Evolutionary conservation across 2,888 invertebrate genomes (phyloP), one percentile per base, ranked within the genome.

Genomic region (Exocentrus adspersus): DNA sequence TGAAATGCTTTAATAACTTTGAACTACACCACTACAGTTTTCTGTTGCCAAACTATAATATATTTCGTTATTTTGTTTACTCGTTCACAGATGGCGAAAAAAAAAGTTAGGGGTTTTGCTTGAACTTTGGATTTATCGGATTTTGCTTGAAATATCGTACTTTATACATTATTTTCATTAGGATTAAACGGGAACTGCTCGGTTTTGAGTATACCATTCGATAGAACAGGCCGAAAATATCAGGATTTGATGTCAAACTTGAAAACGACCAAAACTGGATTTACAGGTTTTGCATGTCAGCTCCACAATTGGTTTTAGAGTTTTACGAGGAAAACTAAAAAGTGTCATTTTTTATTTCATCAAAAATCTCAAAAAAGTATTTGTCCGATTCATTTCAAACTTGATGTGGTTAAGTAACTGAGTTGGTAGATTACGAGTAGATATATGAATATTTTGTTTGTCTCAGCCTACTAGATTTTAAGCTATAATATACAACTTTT

Each of bases 221-320:
- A 37, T 37, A 37, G 37, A 37, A 37, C n/a, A 37, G 37, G 4
- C 37, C 37, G n/a, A 37, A 37, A 37, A 37, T 37, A 37, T n/a
- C 37, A 5, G n/a, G n/a, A 9, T 37, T 37, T 37, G 2, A 37
- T 12, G 37, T 37, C 37, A 9, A 37, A 37, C 37, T 37, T n/a
- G 37, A 5, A 37, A 37, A 37, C n/a, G 37, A 37, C 37, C 5
- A 37, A 37, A 37, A 37, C 7, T 37, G 37, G 37, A 37, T 37
- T 37, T 37, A 37, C n/a, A 2, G 37, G 37, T 37, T 37, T 37
- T 37, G 37, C 37, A 37, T 37, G 12, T 37, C 37, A 37, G 37
- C 37, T 37, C 37, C 37, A 9, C 37, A n/a, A 5, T 12, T 37
- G 37, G 30, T 30, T n/a, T n/a, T n/a, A n/a, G n/a, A n/a, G n/a